A percentile compares a stretch with the other conserved stretches of the same genome.
These are phyloP conservation scores for Galemys pyrenaicus DNA, from an alignment of 2,113 vertebrate genomes.

Conservation along the genomic window DNA sequence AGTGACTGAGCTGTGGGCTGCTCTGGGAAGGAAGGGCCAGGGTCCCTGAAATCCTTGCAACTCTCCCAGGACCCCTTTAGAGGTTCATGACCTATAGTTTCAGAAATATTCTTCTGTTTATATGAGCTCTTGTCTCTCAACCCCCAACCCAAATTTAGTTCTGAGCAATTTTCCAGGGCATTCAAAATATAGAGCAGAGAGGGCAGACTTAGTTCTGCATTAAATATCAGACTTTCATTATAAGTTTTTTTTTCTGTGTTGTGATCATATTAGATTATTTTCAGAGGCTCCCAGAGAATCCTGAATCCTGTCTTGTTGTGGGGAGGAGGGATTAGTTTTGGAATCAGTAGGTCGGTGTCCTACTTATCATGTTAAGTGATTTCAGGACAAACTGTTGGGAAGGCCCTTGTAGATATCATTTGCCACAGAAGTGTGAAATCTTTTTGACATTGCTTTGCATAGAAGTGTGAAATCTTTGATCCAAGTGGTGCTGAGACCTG, in stretches of 20 bases:
- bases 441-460: background rate
- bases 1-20: background rate
- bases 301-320: conserved; percentile 4
- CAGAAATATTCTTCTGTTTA: conserved; percentile 76
- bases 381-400: background rate
- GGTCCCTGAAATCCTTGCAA: conserved; percentile 48
- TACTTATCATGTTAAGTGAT: background rate
- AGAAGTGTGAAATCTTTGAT: background rate
- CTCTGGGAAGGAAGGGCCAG: conserved; percentile 32
- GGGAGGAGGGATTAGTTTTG: background rate
- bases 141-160: conserved; percentile 76
- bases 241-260: background rate
- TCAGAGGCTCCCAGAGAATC: conserved; percentile 64
- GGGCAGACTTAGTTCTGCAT: conserved; percentile 59
- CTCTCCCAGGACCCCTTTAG: conserved; percentile 65
- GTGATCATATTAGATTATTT: conserved; percentile 66
- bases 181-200: conserved; percentile 64
- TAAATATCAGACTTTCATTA: conserved; percentile 48
- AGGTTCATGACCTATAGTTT: conserved; percentile 62
- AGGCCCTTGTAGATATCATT: background rate
- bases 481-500: background rate
- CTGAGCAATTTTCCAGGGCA: conserved; percentile 69
- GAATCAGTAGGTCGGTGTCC: background rate
- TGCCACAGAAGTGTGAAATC: background rate
- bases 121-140: conserved; percentile 57